Conservation (phyloP, 2,888 invertebrate genomes). For the Uropetala carovei region DNA sequence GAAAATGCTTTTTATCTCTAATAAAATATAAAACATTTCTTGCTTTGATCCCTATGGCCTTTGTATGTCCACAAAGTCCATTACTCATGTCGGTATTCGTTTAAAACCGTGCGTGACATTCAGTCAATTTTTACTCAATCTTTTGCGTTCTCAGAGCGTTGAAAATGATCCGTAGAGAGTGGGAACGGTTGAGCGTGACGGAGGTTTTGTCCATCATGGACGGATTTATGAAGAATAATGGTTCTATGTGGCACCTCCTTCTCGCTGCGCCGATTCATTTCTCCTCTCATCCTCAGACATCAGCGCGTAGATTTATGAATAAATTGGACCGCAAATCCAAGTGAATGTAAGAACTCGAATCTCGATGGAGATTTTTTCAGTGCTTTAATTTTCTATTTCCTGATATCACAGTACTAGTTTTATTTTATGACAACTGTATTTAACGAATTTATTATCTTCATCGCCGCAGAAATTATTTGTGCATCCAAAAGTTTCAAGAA, state of each 20-base stretch:
- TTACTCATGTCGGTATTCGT: constrained; percentile 58
- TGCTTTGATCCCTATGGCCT: constrained; percentile 46
- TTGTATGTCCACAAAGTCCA: constrained; percentile 52
- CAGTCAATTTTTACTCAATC: constrained; percentile 64
- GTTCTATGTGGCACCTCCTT: neutral
- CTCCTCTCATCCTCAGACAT: no score
- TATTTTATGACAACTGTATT: no score
- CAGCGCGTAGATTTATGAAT: no score
- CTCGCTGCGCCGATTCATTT: no score
- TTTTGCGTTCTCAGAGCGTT: constrained; percentile 33
- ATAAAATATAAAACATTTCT: constrained; percentile 23
- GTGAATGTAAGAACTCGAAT: no score
- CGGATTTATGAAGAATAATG: constrained; percentile 63
- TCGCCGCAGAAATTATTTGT: no score
- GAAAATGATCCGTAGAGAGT: constrained; percentile 54
- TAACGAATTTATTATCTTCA: no score
- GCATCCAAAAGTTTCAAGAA: no score
- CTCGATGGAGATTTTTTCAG: no score
- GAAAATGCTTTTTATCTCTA: constrained; percentile 9
- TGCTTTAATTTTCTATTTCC: no score
- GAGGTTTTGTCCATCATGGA: constrained; percentile 49
- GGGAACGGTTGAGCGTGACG: constrained; percentile 45
- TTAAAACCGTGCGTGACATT: constrained; percentile 55
- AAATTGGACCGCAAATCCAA: no score
- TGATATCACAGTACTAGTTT: no score